These are phyloP conservation scores for Whitmania pigra DNA, from an alignment of 1,140 invertebrate genomes.

Conservation along the genomic window DNA sequence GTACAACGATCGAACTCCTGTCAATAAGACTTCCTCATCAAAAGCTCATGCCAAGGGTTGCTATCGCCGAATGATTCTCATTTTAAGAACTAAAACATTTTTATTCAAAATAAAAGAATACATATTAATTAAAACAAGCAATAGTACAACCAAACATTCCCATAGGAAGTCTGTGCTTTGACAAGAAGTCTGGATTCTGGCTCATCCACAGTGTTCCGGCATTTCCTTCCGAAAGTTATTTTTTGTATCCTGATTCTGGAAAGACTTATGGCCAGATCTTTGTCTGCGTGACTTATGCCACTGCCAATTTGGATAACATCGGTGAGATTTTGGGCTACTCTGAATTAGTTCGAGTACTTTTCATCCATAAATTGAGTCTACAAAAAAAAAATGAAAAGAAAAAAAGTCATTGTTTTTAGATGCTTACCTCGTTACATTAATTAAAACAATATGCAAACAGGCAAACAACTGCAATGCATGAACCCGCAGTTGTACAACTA, in stretches of 20 bases:
- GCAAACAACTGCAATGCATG: constrained; percentile 58
- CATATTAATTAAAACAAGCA: too few relatives aligned
- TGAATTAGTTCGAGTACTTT: too few relatives aligned
- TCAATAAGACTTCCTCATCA: constrained; percentile 41
- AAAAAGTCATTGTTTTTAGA: too few relatives aligned
- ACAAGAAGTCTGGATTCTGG: constrained; percentile 65
- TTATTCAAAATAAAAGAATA: too few relatives aligned
- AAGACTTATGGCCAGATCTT: constrained; percentile 68
- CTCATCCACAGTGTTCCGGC: constrained; percentile 77
- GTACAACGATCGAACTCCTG: constrained; percentile 72
- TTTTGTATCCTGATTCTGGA: constrained; percentile 61
- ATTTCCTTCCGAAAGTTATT: constrained; percentile 55
- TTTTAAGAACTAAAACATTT: background rate
- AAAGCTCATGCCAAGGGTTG: constrained; percentile 68
- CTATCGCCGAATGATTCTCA: background rate
- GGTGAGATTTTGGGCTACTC: constrained; percentile 39
- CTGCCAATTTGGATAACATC: constrained; percentile 54
- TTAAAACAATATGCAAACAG: constrained; percentile 26
- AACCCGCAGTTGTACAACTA: constrained; percentile 56
- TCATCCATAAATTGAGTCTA: too few relatives aligned
- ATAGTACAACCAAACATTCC: too few relatives aligned
- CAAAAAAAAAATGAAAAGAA: too few relatives aligned
- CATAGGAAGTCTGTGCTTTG: constrained; percentile 56
- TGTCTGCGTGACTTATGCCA: constrained; percentile 63
- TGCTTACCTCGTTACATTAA: too few relatives aligned